Base-by-base conservation (phyloP, 2,113 vertebrate species). In the Dipodomys stephensi region DNA sequence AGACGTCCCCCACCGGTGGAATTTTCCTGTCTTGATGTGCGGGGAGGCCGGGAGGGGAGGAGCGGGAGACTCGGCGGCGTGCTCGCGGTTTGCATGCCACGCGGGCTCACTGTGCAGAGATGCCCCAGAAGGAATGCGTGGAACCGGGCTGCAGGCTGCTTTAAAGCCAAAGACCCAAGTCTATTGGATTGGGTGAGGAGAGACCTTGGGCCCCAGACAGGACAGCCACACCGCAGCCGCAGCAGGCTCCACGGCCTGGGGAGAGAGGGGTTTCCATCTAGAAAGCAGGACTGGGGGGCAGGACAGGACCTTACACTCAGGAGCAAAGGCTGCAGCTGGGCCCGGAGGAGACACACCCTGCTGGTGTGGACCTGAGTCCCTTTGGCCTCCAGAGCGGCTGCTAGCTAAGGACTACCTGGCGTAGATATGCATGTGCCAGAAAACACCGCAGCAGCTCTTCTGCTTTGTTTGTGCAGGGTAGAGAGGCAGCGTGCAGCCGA, bases 51-150 rank as follows among this genome's bases (percentile, higher is more conserved):
- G 39, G 12, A 13, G 57, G 97, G 97, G 35, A 62, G 97, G 97
- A 88, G 94, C 95, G 98, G 90, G 96, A 96, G 97, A 92, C 92
- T 90, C 93, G 91, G 96, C 95, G 90, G 97, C 94, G 95, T 84
- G 74, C 69, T 46, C 95, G 95, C 97, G 96, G 98, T 94, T 93
- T 98, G 98, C 98, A 98, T 98, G 98, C 97, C 84, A 93, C 20
- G 88, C 39, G 97, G 97, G 96, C 97, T 71, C 97, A 96, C 86
- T 98, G 98, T 98, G 98, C 98, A 98, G 98, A 98, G 98, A 98
- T 57, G 96, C 97, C 97, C 96, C 95, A 96, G 96, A 97, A 98
- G 95, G 98, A 97, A 96, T 97, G 98, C 97, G 78, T 97, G 96
- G 97, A 98, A 95, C 97, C 95, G 97, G 97, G 96, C 97, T 89